A percentile compares a stretch with the other conserved stretches of the same genome.
These are phyloP conservation scores for Patagioenas fasciata DNA, from an alignment of 2,113 vertebrate genomes.

Conservation along the genomic window DNA sequence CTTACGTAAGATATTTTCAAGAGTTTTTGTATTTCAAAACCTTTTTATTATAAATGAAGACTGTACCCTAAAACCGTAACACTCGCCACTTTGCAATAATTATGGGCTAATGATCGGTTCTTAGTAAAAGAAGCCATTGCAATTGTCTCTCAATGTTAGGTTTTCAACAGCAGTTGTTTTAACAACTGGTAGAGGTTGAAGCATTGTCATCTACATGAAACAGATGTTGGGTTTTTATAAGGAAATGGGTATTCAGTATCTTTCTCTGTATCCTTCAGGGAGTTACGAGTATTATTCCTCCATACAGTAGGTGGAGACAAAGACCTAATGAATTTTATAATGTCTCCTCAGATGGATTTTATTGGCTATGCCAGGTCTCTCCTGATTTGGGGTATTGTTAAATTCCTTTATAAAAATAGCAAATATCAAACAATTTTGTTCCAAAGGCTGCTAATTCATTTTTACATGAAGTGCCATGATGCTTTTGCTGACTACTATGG, in stretches of 20 bases:
- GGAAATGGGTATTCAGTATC: background rate
- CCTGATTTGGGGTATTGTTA: background rate
- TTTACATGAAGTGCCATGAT: background rate
- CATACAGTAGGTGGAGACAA: slow-evolving; percentile 70
- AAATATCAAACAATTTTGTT: background rate
- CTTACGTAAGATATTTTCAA: background rate
- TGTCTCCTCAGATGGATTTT: background rate
- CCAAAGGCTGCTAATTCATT: background rate
- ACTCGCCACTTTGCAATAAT: background rate
- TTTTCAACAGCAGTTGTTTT: background rate
- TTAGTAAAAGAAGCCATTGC: background rate
- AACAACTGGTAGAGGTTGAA: background rate
- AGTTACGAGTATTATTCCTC: slow-evolving; percentile 6
- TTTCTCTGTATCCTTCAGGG: background rate
- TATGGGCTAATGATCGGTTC: background rate
- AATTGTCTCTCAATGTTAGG: background rate
- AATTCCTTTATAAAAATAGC: background rate
- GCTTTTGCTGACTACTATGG: background rate
- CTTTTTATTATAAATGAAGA: background rate
- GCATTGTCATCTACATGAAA: background rate
- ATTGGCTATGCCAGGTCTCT: background rate
- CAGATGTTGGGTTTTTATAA: background rate
- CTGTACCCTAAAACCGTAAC: background rate
- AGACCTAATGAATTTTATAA: slow-evolving; percentile 49
- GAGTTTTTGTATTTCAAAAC: background rate